Evolutionary conservation across 2,113 vertebrate species (phyloP), one percentile per base, ranked within the genome.

Genomic region (Electrona antarctica): DNA sequence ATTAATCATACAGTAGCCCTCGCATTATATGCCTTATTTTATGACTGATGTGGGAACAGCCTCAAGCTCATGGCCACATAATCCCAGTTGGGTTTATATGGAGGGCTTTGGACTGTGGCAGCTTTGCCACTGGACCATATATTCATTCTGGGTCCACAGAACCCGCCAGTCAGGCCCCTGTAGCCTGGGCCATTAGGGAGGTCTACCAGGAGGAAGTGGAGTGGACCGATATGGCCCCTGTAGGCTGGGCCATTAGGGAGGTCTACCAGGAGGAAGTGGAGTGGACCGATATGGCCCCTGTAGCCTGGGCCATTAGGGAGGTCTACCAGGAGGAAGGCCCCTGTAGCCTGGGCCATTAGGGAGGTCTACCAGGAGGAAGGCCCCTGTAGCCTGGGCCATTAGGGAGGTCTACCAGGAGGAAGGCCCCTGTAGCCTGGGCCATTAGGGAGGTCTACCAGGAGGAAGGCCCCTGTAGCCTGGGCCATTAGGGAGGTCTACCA

Each of bases 111-210:
- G 70, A 76, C 65, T 54, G 78, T 66, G 64, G 82, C 65, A 58
- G 78, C 76, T 79, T 76, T 87, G 80, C 76, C 77, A 60, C 54
- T 28, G 45, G 14, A 69, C 74, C 82, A 81, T 13, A 80, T 13
- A 33, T 66, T 78, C 63, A 12, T 66, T 70, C 70, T 63, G 77
- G 85, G 81, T 86, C 78, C 82, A 54, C 73, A 49, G 68, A 21
- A 33, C 29, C 4, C 29, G 41, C 14, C 21, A 29, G 28, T 28
- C 28, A 56, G 65, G 52, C 72, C 64, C 64, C n/a, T 1, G 46
- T 74, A 65, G 67, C 66, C 60, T 13, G 51, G 52, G 61, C 68
- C 61, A 73, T 54, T 8, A 2, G 11, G 49, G 80, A 68, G 64
- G 69, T 79, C 68, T 10, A 64, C 33, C 5, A 14, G 47, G 69